These are phyloP conservation scores for Pollenia angustigena DNA, from an alignment of 2,888 invertebrate genomes.

Conservation along the genomic window DNA sequence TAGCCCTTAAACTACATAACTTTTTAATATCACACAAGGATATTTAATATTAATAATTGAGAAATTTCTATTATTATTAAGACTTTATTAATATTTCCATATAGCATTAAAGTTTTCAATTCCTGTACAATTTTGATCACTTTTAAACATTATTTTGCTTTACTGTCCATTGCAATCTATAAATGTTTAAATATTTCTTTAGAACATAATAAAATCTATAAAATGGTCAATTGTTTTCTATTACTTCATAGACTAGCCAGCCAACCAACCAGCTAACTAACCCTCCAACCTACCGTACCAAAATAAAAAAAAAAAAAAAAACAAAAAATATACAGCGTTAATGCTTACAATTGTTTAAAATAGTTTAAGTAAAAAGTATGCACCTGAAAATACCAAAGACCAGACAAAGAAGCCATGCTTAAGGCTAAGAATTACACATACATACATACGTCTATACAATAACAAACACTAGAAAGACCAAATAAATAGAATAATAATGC, in stretches of 20 bases:
- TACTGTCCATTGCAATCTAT: conserved; percentile 35
- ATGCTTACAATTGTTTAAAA: conserved; percentile 66
- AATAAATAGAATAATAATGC: conserved; percentile 27
- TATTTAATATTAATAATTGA: too few relatives aligned
- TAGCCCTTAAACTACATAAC: too few relatives aligned
- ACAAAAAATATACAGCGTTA: conserved; percentile 52
- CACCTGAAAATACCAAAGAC: conserved; percentile 61
- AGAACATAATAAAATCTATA: conserved; percentile 60
- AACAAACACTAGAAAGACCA: neutral
- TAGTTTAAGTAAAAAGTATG: conserved; percentile 57
- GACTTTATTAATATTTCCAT: too few relatives aligned
- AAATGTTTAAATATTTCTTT: conserved; percentile 60
- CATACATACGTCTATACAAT: neutral
- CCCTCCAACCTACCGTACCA: conserved; percentile 27
- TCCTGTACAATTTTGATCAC: neutral
- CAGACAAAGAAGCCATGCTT: conserved; percentile 49
- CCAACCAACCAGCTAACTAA: conserved; percentile 10
- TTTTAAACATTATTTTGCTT: neutral
- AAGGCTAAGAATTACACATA: conserved; percentile 17
- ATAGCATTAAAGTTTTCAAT: neutral
- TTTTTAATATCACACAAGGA: too few relatives aligned
- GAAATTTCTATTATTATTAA: too few relatives aligned
- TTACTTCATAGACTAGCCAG: conserved; percentile 56
- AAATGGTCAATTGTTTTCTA: conserved; percentile 70
- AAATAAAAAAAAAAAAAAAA: neutral